Base-by-base conservation (phyloP, 2,888 invertebrate species). In the Drosophila dives region DNA sequence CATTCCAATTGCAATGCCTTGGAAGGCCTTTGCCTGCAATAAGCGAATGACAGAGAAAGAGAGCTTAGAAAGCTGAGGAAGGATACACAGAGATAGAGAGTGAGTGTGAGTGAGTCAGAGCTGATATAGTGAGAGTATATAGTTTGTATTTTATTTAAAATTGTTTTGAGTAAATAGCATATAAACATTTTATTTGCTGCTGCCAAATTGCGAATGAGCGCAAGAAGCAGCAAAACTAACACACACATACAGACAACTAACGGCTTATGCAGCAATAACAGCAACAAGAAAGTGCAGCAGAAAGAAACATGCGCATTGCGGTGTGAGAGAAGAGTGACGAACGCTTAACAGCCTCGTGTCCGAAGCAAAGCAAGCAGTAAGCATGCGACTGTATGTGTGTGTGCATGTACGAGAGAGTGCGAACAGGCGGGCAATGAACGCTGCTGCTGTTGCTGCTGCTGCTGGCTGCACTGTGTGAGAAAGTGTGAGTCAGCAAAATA, bases 121-220 rank as follows among this genome's bases (percentile, higher is more conserved):
- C 40, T 40, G 40, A n/a, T 40, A 40, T n/a, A 40, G 23, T 23
- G 8, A 8, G 23, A 15, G 58, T 64, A 72, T 34, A 74, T 78
- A 69, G 69, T 72, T 86, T 89, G 81, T 86, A 89, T 87, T 86
- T 86, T 87, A 89, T 86, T 86, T 87, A 87, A 87, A 89, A 87
- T 87, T 87, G 89, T 87, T 87, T 86, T 87, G 85, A 56, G 86
- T 87, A 89, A 89, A 89, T 89, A 86, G 89, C 86, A 87, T 83
- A 87, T 85, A 87, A 87, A 87, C 86, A 87, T 87, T 89, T 87
- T 87, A 87, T 87, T 87, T 87, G 85, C 85, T 83, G 78, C 85
- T 85, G 83, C 89, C 81, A 84, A 84, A 66, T 74, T 77, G 66
- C 76, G 75, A 74, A 74, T 71, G 72, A 78, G 69, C 64, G 59